Conservation (phyloP, 1,140 invertebrate genomes). For the Whitmania pigra region DNA sequence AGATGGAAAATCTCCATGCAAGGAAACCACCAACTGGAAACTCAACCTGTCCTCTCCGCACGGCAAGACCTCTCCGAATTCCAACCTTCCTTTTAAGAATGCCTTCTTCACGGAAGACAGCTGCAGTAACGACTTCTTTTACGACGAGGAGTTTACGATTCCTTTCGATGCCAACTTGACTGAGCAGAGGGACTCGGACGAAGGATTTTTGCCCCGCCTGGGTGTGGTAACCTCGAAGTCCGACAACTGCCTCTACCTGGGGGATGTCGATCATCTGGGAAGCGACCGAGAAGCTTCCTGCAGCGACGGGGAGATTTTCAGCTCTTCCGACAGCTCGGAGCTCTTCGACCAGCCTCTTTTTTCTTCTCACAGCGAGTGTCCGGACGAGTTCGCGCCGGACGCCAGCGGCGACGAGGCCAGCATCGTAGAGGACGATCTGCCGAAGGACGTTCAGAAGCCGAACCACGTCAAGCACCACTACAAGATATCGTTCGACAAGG, state of each 20-base stretch:
- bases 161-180: conserved; percentile 22
- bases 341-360: conserved; percentile 30
- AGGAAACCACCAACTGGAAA: too few species aligned
- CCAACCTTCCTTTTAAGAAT: too few species aligned
- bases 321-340: conserved; percentile 32
- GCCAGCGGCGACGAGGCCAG: conserved; percentile 4
- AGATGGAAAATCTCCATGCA: too few species aligned
- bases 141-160: conserved; percentile 24
- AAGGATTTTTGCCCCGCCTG: background rate
- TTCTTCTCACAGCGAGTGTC: conserved; percentile 26
- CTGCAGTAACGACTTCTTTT: conserved; percentile 26
- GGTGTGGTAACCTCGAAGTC: conserved; percentile 18
- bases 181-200: conserved; percentile 6
- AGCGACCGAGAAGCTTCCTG: conserved; percentile 36
- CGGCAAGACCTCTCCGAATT: too few species aligned
- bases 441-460: background rate
- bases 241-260: conserved; percentile 21
- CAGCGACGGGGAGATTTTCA: conserved; percentile 35
- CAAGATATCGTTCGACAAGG: conserved; percentile 20
- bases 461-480: conserved; percentile 21
- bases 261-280: conserved; percentile 11
- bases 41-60: too few species aligned
- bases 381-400: background rate
- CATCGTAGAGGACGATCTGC: conserved; percentile 8
- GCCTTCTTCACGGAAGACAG: conserved; percentile 19